Evolutionary conservation across 2,797 vertebrate species (phyloP), one percentile per base, ranked within the genome.

Genomic region (Thunnus albacares): DNA sequence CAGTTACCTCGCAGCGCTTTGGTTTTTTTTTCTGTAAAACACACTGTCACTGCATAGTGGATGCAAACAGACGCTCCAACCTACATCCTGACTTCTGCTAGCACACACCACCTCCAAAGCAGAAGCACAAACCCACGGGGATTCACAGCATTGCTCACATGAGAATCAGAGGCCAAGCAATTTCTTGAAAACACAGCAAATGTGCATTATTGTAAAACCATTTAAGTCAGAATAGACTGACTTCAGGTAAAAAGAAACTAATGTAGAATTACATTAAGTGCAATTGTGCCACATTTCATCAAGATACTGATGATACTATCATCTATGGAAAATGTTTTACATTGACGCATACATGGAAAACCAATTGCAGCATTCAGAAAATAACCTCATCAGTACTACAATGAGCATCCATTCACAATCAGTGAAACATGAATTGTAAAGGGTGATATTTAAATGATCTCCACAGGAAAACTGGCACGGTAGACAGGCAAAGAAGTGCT

Each of bases 51-150:
- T n/a, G 62, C 52, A 24, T 18, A 20, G 41, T 28, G 22, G 45
- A 67, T 12, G 45, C 45, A 63, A 74, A 63, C 71, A 68, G 33
- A 56, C 14, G 41, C 26, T 65, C 26, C 55, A 45, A 11, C 71
- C 58, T 61, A 61, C 71, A 41, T 18, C 62, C 35, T 79, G 55
- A 53, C 59, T 59, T 52, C 47, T 59, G 18, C 59, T 17, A 20
- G 22, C 28, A 33, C 51, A 51, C 57, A 24, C 64, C 26, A 12
- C 62, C 71, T 52, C 30, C 65, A 1, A 12, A 59, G 52, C 18
- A 24, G 53, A 73, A 38, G 61, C 56, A 30, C 64, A 26, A 58
- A 28, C 56, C 67, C 24, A 53, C 73, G 9, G 33, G 72, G 60
- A 67, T 47, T 59, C 35, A 41, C 5, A 1, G 65, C 58, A n/a